Base-by-base conservation (phyloP, 2,888 invertebrate genomes). In the Baccha elongata region DNA sequence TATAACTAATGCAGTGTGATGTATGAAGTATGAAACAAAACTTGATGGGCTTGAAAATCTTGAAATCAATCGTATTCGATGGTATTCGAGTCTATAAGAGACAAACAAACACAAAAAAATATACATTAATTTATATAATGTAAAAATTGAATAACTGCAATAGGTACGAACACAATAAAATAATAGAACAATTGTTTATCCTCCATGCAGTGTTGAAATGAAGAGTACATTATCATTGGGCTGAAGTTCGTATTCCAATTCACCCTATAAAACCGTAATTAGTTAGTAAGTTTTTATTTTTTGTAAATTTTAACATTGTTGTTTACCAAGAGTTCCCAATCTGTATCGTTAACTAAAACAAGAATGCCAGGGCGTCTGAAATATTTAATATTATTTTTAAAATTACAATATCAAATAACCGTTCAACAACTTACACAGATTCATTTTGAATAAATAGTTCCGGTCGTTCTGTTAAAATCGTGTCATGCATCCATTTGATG, bases 321-420 rank as follows among this genome's bases (percentile, higher is more conserved):
- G 13, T 91, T 92, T 91, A 90, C 91, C 90, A 94, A 89, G 13
- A 99, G 91, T 90, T 99, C 98, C 99, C 99, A 99, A 88, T 99
- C 99, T 0, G 96, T 93, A 86, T 99, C 98, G 88, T 99, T 99
- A 7, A 99, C 93, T 1, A 99, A 91, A 0, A 99, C 98, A 53
- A 99, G 91, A 80, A 99, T 99, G 2, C 99, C 99, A 0, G 98
- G 98, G 53, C 98, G 88, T 0, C 91, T 91, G 44, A 55, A 86
- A 84, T 0, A 2, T 6, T 7, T 26, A 11, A 29, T 10, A 15
- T 53, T 29, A 35, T 15, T 5, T 3, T 4, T 19, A 37, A 48
- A 48, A 29, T 13, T 60, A 55, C n/a, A n/a, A n/a, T n/a, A 40
- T 8, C 23, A 23, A 23, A 58, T 17, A 6, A 91, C n/a, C n/a